These are phyloP conservation scores for Nephrotoma appendiculata DNA, from an alignment of 2,888 invertebrate genomes.

Conservation along the genomic window DNA sequence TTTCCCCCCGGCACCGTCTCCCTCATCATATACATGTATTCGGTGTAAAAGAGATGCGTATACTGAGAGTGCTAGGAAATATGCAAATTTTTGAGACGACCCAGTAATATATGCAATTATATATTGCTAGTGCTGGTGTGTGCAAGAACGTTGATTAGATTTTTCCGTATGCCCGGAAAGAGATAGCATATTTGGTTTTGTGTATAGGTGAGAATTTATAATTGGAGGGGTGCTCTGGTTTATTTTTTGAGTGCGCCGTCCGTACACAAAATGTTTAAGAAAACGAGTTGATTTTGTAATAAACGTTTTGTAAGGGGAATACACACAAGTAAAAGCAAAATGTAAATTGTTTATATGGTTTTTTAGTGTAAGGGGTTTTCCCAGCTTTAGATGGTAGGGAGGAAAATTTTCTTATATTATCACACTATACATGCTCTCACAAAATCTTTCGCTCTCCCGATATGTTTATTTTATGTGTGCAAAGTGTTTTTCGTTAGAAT, in stretches of 20 bases:
- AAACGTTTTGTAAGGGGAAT: not conserved
- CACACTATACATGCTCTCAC: too few species aligned
- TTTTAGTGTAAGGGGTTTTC: not conserved
- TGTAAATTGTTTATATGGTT: not conserved
- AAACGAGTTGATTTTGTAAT: not conserved
- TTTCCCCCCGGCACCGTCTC: not conserved
- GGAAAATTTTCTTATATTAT: not conserved
- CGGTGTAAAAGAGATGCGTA: not conserved
- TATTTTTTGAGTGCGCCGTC: not conserved
- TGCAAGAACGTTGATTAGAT: not conserved
- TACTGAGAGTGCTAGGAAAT: not conserved
- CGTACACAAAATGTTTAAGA: not conserved
- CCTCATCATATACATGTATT: too few species aligned
- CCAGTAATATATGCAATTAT: not conserved
- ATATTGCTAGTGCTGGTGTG: not conserved
- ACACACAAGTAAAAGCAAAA: not conserved
- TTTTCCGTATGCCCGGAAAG: not conserved
- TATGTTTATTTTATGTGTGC: not conserved
- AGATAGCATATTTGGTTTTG: not conserved
- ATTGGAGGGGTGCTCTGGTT: not conserved
- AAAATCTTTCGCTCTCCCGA: not conserved
- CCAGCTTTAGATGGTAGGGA: not conserved
- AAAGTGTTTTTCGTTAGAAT: not conserved
- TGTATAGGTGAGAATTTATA: not conserved
- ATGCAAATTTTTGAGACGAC: not conserved